A percentile compares a stretch with the other conserved stretches of the same genome.
phyloP scores from a whole-genome alignment of 2,113 vertebrate genomes.

The Apteryx owenii region DNA sequence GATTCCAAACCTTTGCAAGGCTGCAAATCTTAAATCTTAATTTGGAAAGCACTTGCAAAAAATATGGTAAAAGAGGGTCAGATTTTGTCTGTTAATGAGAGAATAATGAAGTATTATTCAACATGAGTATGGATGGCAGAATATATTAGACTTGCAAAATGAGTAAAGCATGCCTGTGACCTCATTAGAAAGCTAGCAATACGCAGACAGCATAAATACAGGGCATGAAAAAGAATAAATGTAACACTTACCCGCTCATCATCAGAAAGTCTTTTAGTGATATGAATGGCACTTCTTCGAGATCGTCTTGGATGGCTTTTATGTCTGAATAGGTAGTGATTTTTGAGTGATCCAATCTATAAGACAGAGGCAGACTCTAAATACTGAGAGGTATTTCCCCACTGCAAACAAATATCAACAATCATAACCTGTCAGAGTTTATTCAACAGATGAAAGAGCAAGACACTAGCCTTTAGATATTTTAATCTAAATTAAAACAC shows the following conservation, averaged over 20 bases:
- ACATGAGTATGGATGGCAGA: background rate
- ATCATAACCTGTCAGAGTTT: background rate
- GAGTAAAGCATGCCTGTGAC: background rate
- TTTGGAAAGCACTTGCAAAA: conserved; percentile 1
- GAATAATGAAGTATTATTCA: background rate
- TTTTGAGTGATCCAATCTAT: conserved; percentile 94
- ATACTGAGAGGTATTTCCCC: background rate
- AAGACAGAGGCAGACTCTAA: conserved; percentile 28
- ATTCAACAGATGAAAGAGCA: background rate
- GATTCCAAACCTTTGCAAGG: background rate
- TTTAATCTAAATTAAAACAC: background rate
- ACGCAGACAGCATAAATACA: background rate
- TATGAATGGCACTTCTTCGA: conserved; percentile 87
- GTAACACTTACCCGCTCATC: conserved; percentile 87
- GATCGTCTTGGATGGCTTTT: conserved; percentile 87
- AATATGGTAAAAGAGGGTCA: background rate
- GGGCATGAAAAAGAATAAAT: background rate
- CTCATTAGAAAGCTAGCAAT: background rate
- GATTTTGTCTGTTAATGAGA: background rate
- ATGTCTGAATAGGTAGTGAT: conserved; percentile 94
- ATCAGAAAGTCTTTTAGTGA: conserved; percentile 92
- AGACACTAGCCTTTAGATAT: background rate
- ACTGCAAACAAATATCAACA: background rate
- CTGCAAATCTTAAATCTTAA: background rate
- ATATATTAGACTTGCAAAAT: background rate